Conservation (phyloP, 37 sponge, comb jelly and placozoan genomes). For the Aplysina aerophoba region DNA sequence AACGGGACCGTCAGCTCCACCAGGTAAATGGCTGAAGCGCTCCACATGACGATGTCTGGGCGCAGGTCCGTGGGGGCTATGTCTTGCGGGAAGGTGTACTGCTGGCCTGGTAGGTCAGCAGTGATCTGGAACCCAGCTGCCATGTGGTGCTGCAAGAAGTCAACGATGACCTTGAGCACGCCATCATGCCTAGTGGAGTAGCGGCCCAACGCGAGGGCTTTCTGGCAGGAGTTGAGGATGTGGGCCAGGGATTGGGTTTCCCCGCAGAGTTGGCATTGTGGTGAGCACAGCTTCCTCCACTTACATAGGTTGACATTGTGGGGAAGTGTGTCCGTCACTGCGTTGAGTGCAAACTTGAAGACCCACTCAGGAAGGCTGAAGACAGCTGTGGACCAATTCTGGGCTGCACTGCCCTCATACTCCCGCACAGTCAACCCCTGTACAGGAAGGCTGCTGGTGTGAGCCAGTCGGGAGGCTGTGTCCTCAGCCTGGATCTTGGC, state of each 20-base stretch:
- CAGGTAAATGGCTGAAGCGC: not conserved
- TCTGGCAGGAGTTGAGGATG: slow-evolving; percentile 26
- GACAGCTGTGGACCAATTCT: not conserved
- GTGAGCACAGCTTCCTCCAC: slow-evolving; percentile 12
- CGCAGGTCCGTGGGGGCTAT: not conserved
- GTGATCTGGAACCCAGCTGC: not conserved
- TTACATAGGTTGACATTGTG: slow-evolving; percentile 17
- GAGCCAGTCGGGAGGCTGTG: not conserved
- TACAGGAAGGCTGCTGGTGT: not conserved
- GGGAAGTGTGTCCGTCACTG: slow-evolving; percentile 13
- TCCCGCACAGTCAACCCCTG: not conserved
- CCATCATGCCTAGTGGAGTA: slow-evolving; percentile 13
- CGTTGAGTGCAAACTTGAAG: slow-evolving; percentile 25
- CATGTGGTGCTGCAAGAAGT: not conserved
- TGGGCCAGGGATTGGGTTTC: slow-evolving; percentile 18
- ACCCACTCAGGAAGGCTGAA: not conserved
- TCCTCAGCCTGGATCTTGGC: not conserved
- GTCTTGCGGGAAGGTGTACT: not conserved
- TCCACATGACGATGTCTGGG: not conserved
- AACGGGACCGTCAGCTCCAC: slow-evolving; percentile 15
- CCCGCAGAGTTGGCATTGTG: slow-evolving; percentile 5
- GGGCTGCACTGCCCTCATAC: not conserved
- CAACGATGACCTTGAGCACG: slow-evolving; percentile 2
- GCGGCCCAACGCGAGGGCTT: slow-evolving; percentile 16
- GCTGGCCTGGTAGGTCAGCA: not conserved